Percentiles rank a stretch among this genome's conserved stretches.
Conservation (phyloP, 2,113 vertebrate species). For the Cyrtonyx montezumae region DNA sequence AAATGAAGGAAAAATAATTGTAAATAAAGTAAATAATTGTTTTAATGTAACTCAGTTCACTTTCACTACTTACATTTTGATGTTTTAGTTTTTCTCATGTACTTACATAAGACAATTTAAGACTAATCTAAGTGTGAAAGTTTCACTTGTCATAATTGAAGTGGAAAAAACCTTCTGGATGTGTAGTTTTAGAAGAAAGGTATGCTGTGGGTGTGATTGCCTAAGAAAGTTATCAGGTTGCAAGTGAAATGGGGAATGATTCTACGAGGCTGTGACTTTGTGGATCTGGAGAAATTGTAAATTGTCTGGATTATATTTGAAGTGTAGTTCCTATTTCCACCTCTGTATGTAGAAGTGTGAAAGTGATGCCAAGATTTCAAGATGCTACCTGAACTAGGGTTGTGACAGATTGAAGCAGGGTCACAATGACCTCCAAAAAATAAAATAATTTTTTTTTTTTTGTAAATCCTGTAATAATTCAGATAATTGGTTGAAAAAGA, state of each 20-base stretch:
- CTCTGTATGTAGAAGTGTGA: neutral
- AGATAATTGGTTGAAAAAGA: neutral
- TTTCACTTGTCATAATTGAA: neutral
- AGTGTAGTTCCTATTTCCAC: neutral
- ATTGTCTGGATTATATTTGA: neutral
- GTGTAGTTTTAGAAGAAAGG: neutral
- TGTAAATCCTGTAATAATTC: neutral
- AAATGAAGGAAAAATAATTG: neutral
- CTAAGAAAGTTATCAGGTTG: neutral
- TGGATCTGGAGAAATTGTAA: neutral
- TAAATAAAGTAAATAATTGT: neutral
- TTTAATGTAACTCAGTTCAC: neutral
- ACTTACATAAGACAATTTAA: neutral
- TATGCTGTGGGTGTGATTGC: neutral
- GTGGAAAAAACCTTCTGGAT: neutral
- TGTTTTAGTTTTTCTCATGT: neutral
- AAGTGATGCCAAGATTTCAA: neutral
- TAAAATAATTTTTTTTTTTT: neutral
- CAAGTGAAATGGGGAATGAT: neutral
- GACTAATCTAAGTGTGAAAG: neutral
- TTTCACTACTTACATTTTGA: neutral
- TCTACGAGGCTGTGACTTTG: neutral
- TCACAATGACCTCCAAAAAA: neutral
- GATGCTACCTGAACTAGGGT: neutral
- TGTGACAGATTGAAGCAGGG: neutral